Percentiles rank a stretch among this genome's conserved stretches.
Evolutionary conservation across 2,888 invertebrate genomes (phyloP).

Genomic region (Loripinus fragilis): DNA sequence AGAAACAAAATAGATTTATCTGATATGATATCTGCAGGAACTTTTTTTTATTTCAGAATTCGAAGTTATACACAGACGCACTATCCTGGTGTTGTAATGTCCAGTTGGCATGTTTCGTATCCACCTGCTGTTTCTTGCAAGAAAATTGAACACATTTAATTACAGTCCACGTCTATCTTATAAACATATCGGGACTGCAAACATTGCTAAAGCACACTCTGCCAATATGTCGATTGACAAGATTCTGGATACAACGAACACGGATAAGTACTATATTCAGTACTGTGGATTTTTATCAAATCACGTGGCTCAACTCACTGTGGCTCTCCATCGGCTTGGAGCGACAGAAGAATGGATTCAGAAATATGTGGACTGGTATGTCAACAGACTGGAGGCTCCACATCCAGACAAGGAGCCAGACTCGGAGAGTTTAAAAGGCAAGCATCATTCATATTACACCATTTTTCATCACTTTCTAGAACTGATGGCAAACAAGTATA

Average conservation of each 20-base stretch:
- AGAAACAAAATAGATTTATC: too few species aligned
- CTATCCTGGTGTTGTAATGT: too few species aligned
- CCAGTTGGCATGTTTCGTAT: too few species aligned
- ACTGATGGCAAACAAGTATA: slow-evolving; percentile 21
- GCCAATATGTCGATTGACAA: neutral
- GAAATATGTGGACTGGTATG: slow-evolving; percentile 46
- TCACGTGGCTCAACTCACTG: slow-evolving; percentile 50
- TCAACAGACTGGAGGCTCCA: slow-evolving; percentile 28
- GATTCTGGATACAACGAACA: slow-evolving; percentile 35
- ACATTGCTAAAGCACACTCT: too few species aligned
- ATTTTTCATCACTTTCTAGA: slow-evolving; percentile 37
- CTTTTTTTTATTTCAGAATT: too few species aligned
- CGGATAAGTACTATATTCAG: slow-evolving; percentile 48
- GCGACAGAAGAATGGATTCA: slow-evolving; percentile 34
- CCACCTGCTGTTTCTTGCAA: too few species aligned
- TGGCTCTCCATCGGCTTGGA: slow-evolving; percentile 54
- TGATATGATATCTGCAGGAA: too few species aligned
- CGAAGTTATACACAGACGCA: too few species aligned
- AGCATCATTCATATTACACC: slow-evolving; percentile 43
- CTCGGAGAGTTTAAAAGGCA: slow-evolving; percentile 36
- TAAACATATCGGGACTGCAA: too few species aligned
- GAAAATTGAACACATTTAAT: too few species aligned
- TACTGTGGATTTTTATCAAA: slow-evolving; percentile 44
- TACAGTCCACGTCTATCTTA: too few species aligned
- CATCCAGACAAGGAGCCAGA: slow-evolving; percentile 15